phyloP scores from a whole-genome alignment of 35 echinoderm and acorn worm genomes.

The Amphiura filiformis region DNA sequence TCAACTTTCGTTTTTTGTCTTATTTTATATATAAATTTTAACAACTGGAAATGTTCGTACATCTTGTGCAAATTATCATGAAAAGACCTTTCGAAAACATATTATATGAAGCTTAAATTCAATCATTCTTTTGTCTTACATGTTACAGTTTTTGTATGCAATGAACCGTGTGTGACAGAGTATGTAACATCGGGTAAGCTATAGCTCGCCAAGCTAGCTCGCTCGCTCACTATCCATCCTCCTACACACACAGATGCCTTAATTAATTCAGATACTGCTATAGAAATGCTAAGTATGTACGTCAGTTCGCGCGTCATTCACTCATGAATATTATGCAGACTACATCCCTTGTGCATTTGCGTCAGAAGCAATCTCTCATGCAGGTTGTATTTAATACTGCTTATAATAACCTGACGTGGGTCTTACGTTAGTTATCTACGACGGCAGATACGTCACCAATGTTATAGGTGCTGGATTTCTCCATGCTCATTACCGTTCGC shows the following conservation, averaged over 20 bases:
- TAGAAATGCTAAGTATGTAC: neutral
- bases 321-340: slow-evolving; percentile 1
- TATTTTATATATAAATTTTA: no score
- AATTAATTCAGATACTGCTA: slow-evolving; percentile 10
- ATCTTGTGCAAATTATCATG: no score
- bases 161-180: no score
- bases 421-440: neutral
- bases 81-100: no score
- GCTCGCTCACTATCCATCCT: no score
- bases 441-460: neutral
- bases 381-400: neutral
- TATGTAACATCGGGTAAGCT: no score
- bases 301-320: neutral
- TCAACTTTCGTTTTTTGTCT: neutral
- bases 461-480: neutral
- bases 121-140: no score
- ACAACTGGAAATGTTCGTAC: no score
- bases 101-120: no score
- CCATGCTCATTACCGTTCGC: neutral
- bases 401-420: neutral
- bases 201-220: no score
- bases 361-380: neutral
- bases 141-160: no score
- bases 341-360: neutral
- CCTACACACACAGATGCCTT: neutral